Conservation (phyloP, 2,113 vertebrate genomes). For the Cavia porcellus region DNA sequence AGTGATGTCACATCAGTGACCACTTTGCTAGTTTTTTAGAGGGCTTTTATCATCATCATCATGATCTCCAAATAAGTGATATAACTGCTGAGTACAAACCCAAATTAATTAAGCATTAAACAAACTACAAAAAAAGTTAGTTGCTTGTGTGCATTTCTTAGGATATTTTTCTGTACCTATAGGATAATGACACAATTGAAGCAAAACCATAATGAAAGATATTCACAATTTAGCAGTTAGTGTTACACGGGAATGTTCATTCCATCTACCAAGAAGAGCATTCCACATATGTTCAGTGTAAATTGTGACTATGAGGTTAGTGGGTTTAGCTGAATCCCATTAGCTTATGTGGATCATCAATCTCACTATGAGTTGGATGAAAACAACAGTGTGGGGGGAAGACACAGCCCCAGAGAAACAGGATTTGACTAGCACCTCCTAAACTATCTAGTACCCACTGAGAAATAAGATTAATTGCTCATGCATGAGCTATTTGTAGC, state of each 20-base stretch:
- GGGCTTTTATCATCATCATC: background rate
- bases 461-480: background rate
- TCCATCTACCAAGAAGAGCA: slow-evolving; percentile 61
- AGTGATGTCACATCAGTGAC: background rate
- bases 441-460: background rate
- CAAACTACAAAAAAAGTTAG: background rate
- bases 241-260: slow-evolving; percentile 45
- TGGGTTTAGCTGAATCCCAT: background rate
- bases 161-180: background rate
- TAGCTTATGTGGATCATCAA: background rate
- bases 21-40: background rate
- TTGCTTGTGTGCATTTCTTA: background rate
- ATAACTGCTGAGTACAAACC: background rate
- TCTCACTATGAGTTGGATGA: background rate
- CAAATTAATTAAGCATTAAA: slow-evolving; percentile 10
- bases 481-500: background rate
- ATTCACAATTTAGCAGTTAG: slow-evolving; percentile 59
- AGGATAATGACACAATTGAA: slow-evolving; percentile 23
- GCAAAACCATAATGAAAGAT: slow-evolving; percentile 59
- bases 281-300: slow-evolving; percentile 63
- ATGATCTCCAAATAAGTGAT: background rate
- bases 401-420: background rate
- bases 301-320: slow-evolving; percentile 67
- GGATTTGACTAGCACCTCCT: background rate
- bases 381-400: background rate